Evolutionary conservation across 1,140 invertebrate genomes (phyloP).

Genomic region (Drosophila carrolli): DNA sequence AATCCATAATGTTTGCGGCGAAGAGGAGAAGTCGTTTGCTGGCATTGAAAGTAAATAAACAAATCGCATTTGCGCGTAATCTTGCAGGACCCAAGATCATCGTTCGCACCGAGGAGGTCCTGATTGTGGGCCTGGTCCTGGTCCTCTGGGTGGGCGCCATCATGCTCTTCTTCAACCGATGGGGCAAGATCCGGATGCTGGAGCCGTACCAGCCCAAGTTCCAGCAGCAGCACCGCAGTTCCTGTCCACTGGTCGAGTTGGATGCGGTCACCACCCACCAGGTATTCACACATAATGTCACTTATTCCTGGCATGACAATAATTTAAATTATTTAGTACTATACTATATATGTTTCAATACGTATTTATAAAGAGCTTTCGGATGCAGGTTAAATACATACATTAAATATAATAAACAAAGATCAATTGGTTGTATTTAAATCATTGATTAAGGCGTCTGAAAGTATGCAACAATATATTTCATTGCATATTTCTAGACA

Average conservation of each 20-base stretch:
- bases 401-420: no score
- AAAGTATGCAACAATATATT: not conserved
- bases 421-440: no score
- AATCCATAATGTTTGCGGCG: slow-evolving; percentile 21
- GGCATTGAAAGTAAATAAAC: slow-evolving; percentile 17
- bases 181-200: slow-evolving; percentile 97
- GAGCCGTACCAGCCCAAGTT: slow-evolving; percentile 96
- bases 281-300: slow-evolving; percentile 23
- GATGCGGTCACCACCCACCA: slow-evolving; percentile 76
- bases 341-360: no score
- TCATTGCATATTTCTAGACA: no score
- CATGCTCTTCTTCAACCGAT: slow-evolving; percentile 94
- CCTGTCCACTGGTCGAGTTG: slow-evolving; percentile 88
- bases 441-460: not conserved
- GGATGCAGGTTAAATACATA: no score
- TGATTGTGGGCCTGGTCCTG: slow-evolving; percentile 93
- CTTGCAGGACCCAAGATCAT: slow-evolving; percentile 87
- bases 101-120: slow-evolving; percentile 92
- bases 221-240: slow-evolving; percentile 90
- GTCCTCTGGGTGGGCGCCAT: slow-evolving; percentile 95
- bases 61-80: not conserved
- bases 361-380: no score
- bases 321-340: no score
- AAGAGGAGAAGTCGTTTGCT: not conserved
- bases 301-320: no score